These are phyloP conservation scores for Prionace glauca DNA, from an alignment of 2,797 vertebrate genomes.

Conservation along the genomic window DNA sequence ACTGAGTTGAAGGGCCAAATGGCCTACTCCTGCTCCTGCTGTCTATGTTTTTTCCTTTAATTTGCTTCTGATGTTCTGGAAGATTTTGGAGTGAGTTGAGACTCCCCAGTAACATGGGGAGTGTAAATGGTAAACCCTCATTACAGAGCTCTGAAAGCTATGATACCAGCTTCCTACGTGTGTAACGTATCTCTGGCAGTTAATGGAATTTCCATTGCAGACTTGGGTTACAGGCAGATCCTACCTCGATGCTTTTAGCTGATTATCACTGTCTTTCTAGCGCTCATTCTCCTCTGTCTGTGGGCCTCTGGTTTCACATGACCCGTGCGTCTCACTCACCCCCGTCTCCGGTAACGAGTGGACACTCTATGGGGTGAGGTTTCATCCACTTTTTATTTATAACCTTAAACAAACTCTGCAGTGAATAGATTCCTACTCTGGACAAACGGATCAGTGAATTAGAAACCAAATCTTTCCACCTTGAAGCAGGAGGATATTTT, in stretches of 20 bases:
- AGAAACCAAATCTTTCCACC: neutral
- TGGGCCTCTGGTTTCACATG: slow-evolving; percentile 35
- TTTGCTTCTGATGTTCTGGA: too few relatives aligned
- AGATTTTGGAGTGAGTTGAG: neutral
- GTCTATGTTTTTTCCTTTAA: neutral
- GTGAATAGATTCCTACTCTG: neutral
- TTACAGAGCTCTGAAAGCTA: too few relatives aligned
- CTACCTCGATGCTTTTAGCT: slow-evolving; percentile 25
- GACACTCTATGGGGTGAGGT: neutral
- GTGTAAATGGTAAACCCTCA: neutral
- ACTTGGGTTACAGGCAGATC: slow-evolving; percentile 27
- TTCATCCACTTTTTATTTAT: neutral
- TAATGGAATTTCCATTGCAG: slow-evolving; percentile 23
- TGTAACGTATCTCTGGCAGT: neutral
- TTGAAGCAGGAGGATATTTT: neutral
- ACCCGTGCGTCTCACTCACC: too few relatives aligned
- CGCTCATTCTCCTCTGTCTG: neutral
- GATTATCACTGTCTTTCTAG: neutral
- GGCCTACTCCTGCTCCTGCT: too few relatives aligned
- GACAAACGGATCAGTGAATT: neutral
- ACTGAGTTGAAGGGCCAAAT: too few relatives aligned
- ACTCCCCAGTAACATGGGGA: neutral
- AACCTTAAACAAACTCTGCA: neutral
- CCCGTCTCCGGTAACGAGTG: neutral
- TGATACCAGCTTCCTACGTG: neutral